phyloP scores from a whole-genome alignment of 2,797 vertebrate genomes.

The Chaenodraco wilsoni region DNA sequence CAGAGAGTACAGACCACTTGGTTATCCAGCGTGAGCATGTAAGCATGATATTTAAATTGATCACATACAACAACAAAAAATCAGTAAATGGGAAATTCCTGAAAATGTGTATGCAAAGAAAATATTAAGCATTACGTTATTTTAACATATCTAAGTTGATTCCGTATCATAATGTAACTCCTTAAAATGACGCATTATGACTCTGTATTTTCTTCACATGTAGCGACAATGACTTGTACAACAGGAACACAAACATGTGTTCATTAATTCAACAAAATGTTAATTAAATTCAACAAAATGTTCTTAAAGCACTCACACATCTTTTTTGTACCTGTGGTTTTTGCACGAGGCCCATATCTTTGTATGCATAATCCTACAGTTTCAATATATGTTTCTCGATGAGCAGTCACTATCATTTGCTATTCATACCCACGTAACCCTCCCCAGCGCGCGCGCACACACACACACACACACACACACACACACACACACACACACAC shows the following conservation, averaged over 20 bases:
- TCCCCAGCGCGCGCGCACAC: conserved; percentile 10
- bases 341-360: background rate
- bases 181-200: background rate
- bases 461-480: too few species aligned
- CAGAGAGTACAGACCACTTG: background rate
- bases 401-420: conserved; percentile 46
- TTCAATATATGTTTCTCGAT: conserved; percentile 43
- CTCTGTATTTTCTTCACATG: background rate
- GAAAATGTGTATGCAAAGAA: background rate
- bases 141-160: background rate
- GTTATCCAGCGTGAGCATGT: background rate
- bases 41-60: too few species aligned
- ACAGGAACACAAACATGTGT: background rate
- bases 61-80: too few species aligned
- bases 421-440: conserved; percentile 53
- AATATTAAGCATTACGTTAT: background rate
- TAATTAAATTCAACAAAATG: too few species aligned
- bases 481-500: too few species aligned
- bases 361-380: conserved; percentile 1
- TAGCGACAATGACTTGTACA: background rate
- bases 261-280: too few species aligned
- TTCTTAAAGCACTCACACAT: background rate
- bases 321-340: background rate
- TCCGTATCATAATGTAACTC: background rate
- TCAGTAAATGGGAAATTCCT: background rate